A percentile compares a stretch with the other conserved stretches of the same genome.
These are phyloP conservation scores for Sinocyclocheilus grahami DNA, from an alignment of 2,113 vertebrate genomes.

Conservation along the genomic window DNA sequence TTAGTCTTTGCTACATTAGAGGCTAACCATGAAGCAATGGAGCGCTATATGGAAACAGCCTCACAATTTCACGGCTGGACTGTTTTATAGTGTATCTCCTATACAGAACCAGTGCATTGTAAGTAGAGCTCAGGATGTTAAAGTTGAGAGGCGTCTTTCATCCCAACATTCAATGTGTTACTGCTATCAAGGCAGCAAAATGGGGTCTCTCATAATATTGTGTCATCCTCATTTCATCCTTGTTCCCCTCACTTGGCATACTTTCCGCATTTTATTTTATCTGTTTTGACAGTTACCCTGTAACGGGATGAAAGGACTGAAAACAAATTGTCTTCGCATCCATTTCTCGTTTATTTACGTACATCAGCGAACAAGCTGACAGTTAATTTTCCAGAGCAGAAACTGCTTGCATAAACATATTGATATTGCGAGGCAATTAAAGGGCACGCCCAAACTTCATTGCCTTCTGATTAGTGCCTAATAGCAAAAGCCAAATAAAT, in stretches of 20 bases:
- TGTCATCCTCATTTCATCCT: constrained; percentile 17
- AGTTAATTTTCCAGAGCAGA: constrained; percentile 52
- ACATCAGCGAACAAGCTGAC: constrained; percentile 41
- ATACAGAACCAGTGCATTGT: background rate
- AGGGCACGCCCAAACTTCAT: constrained; percentile 13
- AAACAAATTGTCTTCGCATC: constrained; percentile 45
- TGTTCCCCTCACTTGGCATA: constrained; percentile 19
- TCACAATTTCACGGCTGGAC: background rate
- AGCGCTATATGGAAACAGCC: constrained; percentile 8
- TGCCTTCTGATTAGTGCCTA: constrained; percentile 25
- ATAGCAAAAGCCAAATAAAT: constrained; percentile 25
- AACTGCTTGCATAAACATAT: constrained; percentile 49
- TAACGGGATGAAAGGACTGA: constrained; percentile 24
- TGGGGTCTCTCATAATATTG: constrained; percentile 17
- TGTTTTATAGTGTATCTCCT: background rate
- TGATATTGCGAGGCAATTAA: constrained; percentile 46
- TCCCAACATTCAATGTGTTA: background rate
- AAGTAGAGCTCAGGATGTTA: background rate
- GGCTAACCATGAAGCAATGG: background rate
- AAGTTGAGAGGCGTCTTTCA: background rate
- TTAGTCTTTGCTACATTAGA: background rate
- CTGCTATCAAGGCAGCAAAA: constrained; percentile 12
- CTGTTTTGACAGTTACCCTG: constrained; percentile 34
- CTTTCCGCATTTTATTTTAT: constrained; percentile 22
- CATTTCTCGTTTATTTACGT: constrained; percentile 50